A percentile compares a stretch with the other conserved stretches of the same genome.
Evolutionary conservation across 1,140 invertebrate genomes (phyloP).

Genomic region (Lucilia sericata): DNA sequence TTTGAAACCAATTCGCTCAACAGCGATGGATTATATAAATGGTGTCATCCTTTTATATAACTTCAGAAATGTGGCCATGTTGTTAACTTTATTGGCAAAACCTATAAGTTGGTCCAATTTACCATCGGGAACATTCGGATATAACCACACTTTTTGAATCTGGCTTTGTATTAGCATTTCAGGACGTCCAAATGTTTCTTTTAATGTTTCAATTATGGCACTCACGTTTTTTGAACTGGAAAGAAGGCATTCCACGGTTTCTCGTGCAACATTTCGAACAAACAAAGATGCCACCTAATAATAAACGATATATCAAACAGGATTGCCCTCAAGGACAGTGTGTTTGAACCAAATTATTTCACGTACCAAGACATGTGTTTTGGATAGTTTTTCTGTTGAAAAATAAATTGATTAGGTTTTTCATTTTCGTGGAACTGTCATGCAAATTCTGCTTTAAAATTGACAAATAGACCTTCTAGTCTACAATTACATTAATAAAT

Average conservation of each 20-base stretch:
- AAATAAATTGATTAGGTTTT: too few relatives aligned
- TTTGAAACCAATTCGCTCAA: conserved; percentile 1
- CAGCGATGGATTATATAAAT: conserved; percentile 1
- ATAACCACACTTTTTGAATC: not conserved
- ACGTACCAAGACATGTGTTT: too few relatives aligned
- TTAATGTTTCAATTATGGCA: not conserved
- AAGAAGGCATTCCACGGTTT: not conserved
- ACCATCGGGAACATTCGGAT: not conserved
- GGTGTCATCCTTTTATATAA: not conserved
- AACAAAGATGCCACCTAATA: not conserved
- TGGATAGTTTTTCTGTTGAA: too few relatives aligned
- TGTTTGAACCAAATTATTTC: too few relatives aligned
- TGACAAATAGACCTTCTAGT: too few relatives aligned
- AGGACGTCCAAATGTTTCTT: conserved; percentile 25
- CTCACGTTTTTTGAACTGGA: conserved; percentile 18
- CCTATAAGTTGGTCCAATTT: not conserved
- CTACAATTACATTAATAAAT: too few relatives aligned
- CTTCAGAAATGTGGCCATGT: not conserved
- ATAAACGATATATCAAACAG: not conserved
- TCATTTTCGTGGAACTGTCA: too few relatives aligned
- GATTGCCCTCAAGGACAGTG: not conserved
- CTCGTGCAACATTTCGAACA: not conserved
- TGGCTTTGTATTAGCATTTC: conserved; percentile 35
- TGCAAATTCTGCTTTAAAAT: too few relatives aligned
- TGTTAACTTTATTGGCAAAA: conserved; percentile 11